A percentile compares a stretch with the other conserved stretches of the same genome.
phyloP scores from a whole-genome alignment of 2,797 vertebrate species.

The Pteropus rufus region DNA sequence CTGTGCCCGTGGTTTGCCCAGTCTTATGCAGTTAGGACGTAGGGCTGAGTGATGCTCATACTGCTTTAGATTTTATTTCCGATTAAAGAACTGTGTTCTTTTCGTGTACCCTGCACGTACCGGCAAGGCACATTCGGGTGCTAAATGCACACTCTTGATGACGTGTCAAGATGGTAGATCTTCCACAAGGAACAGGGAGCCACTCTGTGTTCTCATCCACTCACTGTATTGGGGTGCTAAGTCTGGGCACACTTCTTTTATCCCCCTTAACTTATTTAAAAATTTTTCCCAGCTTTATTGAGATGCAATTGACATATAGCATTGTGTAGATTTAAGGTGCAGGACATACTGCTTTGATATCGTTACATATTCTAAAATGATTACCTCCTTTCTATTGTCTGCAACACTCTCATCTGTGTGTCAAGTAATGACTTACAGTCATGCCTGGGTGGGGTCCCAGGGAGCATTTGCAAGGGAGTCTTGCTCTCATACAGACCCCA shows the following conservation, averaged over 20 bases:
- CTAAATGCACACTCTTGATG: not conserved
- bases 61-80: not conserved
- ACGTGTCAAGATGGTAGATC: not conserved
- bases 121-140: too few species aligned
- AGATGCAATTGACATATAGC: not conserved
- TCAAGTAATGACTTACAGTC: not conserved
- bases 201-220: rapidly evolving
- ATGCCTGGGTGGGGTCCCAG: not conserved
- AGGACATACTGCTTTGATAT: rapidly evolving
- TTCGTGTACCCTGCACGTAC: rapidly evolving
- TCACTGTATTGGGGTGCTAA: not conserved
- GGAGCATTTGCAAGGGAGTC: not conserved
- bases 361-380: too few species aligned
- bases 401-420: not conserved
- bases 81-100: not conserved
- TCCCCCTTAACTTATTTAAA: not conserved
- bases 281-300: not conserved
- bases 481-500: not conserved
- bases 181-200: not conserved
- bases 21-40: not conserved
- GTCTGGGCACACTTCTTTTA: not conserved
- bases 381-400: not conserved
- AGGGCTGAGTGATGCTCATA: not conserved
- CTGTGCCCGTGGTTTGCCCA: not conserved
- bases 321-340: not conserved